Evolutionary conservation across 2,888 invertebrate genomes (phyloP), one percentile per base, ranked within the genome.

Genomic region (Hybos culiciformis): DNA sequence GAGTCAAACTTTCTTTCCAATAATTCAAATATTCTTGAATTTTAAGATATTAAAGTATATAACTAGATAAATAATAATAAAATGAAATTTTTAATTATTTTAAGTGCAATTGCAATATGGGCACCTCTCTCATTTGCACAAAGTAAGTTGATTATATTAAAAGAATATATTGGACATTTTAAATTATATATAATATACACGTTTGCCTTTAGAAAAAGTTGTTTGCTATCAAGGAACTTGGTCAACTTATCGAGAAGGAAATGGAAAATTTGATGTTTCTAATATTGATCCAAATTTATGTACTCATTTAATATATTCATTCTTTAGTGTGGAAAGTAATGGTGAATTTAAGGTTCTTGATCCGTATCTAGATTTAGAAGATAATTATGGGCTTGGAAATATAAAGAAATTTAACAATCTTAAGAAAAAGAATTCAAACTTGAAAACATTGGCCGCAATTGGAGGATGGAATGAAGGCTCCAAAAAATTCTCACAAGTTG

Each of bases 161-260:
- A n/a, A n/a, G n/a, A n/a, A n/a, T n/a, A n/a, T n/a, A n/a, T n/a
- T n/a, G n/a, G n/a, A n/a, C n/a, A n/a, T n/a, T n/a, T n/a, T n/a
- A n/a, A n/a, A n/a, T n/a, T n/a, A n/a, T n/a, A n/a, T n/a, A n/a
- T n/a, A n/a, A n/a, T n/a, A n/a, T n/a, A n/a, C n/a, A n/a, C n/a
- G n/a, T n/a, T n/a, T n/a, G n/a, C n/a, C 21, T 49, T 2, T 54
- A 81, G 79, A 75, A 49, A 66, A 72, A 47, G 65, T 84, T 1
- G 70, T 83, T 1, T 85, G 86, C 53, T 86, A 85, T 61, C 80
- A 76, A 50, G 81, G 82, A 3, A 75, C 78, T 11, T 86, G 86
- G 86, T 73, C 85, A 0, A 73, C 73, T 0, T 83, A 84, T 54
- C 72, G 85, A 24, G 60, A 58, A 0, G 75, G 73, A 0, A 56